Percentiles rank a stretch among this genome's conserved stretches.
Evolutionary conservation across 2,113 vertebrate species (phyloP).

Genomic region (Prionailurus bengalensis): DNA sequence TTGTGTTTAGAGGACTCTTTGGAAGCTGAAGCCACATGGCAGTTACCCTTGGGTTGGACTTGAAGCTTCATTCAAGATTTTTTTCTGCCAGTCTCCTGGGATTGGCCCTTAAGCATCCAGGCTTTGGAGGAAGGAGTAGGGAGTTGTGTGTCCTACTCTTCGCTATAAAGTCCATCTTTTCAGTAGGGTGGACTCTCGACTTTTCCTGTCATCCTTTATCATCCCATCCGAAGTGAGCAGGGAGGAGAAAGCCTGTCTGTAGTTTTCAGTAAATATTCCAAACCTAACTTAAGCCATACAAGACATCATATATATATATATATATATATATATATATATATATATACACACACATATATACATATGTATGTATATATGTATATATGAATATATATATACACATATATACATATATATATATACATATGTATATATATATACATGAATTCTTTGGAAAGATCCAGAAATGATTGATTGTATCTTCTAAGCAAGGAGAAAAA

Average conservation of each 20-base stretch:
- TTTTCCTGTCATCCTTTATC: neutral
- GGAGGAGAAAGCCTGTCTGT: neutral
- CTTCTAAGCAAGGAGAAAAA: neutral
- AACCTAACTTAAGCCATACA: neutral
- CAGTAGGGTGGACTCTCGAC: no score
- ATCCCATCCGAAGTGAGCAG: neutral
- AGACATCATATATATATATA: neutral
- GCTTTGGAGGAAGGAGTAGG: neutral
- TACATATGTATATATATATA: no score
- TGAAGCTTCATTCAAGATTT: neutral
- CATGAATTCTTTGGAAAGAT: constrained; percentile 42
- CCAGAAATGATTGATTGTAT: neutral
- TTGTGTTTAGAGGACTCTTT: neutral
- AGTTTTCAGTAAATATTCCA: neutral
- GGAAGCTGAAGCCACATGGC: neutral
- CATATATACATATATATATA: no score
- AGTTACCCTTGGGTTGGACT: neutral
- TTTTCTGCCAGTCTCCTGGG: neutral
- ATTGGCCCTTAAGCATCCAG: neutral
- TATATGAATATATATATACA: no score
- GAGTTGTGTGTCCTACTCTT: neutral
- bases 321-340: no score
- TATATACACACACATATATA: no score
- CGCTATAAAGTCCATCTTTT: neutral
- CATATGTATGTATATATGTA: no score